Base-by-base conservation (phyloP, 2,888 invertebrate genomes). In the Campopleginae sp. region DNA sequence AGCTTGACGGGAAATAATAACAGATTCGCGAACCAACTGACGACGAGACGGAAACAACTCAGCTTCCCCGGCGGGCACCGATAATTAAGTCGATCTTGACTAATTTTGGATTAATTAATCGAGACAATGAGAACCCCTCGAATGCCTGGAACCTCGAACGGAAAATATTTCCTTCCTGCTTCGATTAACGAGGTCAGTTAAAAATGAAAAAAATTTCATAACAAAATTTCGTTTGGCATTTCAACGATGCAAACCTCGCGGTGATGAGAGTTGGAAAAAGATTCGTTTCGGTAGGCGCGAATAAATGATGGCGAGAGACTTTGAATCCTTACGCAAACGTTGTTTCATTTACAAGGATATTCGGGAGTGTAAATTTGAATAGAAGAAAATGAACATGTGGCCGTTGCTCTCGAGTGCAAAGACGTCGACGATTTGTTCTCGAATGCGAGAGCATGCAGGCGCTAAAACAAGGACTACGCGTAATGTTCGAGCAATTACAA, bases 321-420 rank as follows among this genome's bases (percentile, higher is more conserved):
- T 54, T 42, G 51, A 68, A 68, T 54, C 12, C 42, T 27, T 14
- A 10, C n/a, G 31, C 12, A 77, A 77, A 77, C 77, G 80, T 82
- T 77, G 82, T 85, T 85, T 61, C 82, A 77, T 82, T 82, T 80
- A 80, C 72, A 76, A 61, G 48, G 85, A 77, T 80, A 80, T 76
- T 80, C 54, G 10, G 61, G 23, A 54, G 42, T 19, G 63, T 78
- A 79, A 46, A 54, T 71, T 75, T 46, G 19, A 58, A 65, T 82
- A 48, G 38, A 79, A 71, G 19, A 61, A 48, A 70, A 51, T 8
- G 54, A 31, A 65, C 17, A 58, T 65, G 65, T 54, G 70, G n/a
- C 17, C 38, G 42, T 19, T 51, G 48, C 58, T 58, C 27, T 70
- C 38, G 12, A 10, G 31, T 12, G 23, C 23, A 33, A 27, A 23